These are phyloP conservation scores for Cephonodes hylas DNA, from an alignment of 2,888 invertebrate species.

Conservation along the genomic window DNA sequence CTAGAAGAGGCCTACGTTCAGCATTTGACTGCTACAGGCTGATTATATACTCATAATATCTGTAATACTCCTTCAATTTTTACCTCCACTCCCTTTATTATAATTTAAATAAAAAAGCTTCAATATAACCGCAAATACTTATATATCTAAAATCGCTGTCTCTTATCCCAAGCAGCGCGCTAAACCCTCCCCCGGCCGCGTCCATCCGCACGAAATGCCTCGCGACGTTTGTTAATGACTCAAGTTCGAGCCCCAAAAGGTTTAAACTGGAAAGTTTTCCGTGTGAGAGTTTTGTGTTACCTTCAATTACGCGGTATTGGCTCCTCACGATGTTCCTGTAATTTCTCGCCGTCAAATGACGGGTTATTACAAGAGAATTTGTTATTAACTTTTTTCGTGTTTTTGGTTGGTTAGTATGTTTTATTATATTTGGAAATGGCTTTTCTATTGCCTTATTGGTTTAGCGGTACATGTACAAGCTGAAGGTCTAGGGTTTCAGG, in stretches of 20 bases:
- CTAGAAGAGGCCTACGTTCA: no score
- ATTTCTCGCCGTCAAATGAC: not conserved
- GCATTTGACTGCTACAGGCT: no score
- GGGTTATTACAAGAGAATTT: not conserved
- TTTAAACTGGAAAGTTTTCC: slow-evolving; percentile 33
- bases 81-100: no score
- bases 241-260: slow-evolving; percentile 41
- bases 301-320: not conserved
- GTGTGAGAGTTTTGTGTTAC: slow-evolving; percentile 16
- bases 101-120: not conserved
- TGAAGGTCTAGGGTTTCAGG: no score
- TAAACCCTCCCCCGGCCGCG: slow-evolving; percentile 27
- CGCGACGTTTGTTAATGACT: slow-evolving; percentile 50
- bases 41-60: no score
- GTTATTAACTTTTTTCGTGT: no score
- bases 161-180: not conserved
- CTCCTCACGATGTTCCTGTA: not conserved
- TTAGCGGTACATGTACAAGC: not conserved
- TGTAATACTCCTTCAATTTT: no score
- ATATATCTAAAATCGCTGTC: no score
- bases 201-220: slow-evolving; percentile 40
- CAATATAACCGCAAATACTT: no score
- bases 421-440: no score
- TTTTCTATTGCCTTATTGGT: no score
- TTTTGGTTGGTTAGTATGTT: no score